Percentiles rank a stretch among this genome's conserved stretches.
phyloP scores from a whole-genome alignment of 2,113 vertebrate genomes.

The Oryzias javanicus region DNA sequence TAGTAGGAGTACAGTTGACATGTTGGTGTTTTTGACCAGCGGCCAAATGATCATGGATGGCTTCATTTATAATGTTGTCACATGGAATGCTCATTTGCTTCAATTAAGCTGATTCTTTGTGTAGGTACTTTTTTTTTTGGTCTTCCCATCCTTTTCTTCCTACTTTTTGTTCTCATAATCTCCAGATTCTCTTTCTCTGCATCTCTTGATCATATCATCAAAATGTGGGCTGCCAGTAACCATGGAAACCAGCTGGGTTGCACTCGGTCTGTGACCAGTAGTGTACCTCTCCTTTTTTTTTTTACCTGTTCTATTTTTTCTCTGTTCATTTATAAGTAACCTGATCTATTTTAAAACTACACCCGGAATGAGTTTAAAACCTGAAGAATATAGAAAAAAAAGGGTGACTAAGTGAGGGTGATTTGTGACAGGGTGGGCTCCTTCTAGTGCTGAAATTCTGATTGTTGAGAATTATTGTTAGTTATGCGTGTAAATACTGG shows the following conservation, averaged over 20 bases:
- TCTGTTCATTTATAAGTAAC: background rate
- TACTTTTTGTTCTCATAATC: conserved; percentile 22
- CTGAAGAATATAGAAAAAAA: background rate
- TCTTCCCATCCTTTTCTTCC: background rate
- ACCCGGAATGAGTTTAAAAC: background rate
- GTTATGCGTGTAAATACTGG: background rate
- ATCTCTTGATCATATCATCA: conserved; percentile 44
- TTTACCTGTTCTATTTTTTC: background rate
- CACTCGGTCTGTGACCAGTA: conserved; percentile 30
- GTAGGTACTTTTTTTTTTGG: conserved; percentile 13
- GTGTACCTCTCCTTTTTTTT: conserved; percentile 4
- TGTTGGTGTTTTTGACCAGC: background rate
- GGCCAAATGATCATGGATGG: background rate
- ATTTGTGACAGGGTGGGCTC: background rate
- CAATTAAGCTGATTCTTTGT: background rate
- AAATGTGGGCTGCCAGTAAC: conserved; percentile 61
- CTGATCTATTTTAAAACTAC: conserved; percentile 1
- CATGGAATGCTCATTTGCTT: background rate
- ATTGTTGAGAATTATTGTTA: background rate
- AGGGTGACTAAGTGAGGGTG: background rate
- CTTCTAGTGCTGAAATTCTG: background rate
- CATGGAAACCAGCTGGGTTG: conserved; percentile 66
- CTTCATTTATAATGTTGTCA: background rate
- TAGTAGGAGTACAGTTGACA: background rate
- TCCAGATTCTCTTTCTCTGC: conserved; percentile 31